Evolutionary conservation across 2,797 vertebrate genomes (phyloP).

Genomic region (Picus viridis): DNA sequence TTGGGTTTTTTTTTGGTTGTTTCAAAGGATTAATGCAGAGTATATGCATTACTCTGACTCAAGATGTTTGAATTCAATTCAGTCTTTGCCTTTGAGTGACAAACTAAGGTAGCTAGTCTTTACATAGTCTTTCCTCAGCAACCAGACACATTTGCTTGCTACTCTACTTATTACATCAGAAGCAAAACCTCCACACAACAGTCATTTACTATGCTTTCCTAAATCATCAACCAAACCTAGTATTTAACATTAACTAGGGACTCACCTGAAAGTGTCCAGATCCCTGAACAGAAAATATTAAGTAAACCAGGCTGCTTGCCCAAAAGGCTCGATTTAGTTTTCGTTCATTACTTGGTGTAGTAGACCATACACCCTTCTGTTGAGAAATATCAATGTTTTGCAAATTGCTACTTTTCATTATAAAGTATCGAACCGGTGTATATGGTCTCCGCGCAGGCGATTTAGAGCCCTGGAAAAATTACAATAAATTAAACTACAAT

Average conservation of each 20-base stretch:
- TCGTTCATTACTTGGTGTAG: conserved; percentile 85
- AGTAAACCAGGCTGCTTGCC: conserved; percentile 83
- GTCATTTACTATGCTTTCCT: neutral
- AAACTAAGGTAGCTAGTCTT: neutral
- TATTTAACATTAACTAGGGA: neutral
- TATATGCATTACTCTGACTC: neutral
- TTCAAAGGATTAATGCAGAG: neutral
- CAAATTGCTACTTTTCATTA: conserved; percentile 92
- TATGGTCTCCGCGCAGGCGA: conserved; percentile 76
- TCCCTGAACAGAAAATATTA: conserved; percentile 93
- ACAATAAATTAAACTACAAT: neutral
- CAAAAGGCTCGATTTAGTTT: conserved; percentile 88
- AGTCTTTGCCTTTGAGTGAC: neutral
- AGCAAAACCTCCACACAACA: neutral
- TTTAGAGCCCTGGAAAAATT: conserved; percentile 74
- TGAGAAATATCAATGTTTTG: conserved; percentile 92
- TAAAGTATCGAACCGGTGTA: conserved; percentile 85
- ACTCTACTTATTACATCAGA: neutral
- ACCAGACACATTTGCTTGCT: neutral
- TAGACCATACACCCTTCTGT: conserved; percentile 92
- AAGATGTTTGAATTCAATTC: neutral
- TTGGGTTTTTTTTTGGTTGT: neutral
- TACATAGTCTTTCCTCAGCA: neutral
- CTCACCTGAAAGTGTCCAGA: conserved; percentile 94
- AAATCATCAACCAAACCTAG: neutral